Base-by-base conservation (phyloP, 2,113 vertebrate species). In the Etheostoma cragini region DNA sequence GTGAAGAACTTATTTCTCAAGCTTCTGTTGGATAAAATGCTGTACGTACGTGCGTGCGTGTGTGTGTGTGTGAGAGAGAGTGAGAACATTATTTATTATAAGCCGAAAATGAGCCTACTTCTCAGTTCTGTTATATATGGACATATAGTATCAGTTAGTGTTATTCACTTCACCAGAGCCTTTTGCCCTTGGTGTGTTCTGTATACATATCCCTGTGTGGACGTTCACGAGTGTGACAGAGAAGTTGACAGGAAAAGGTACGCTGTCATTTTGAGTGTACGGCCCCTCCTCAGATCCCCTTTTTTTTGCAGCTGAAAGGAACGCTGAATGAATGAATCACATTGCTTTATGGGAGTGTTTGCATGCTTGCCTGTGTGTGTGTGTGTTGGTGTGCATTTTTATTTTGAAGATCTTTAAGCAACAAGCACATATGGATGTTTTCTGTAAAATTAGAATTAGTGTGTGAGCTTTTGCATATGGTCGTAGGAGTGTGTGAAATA, bases 201-300 rank as follows among this genome's bases (percentile, higher is more conserved):
- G 35, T 65, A 60, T 52, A 13, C 46, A 33, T 69, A 58, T 71
- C 10, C 14, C 22, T 38, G 62, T 76, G 74, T 30, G 17, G 70
- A 81, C 46, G 8, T 82, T 78, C 35, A 62, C n/a, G 17, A 75
- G 82, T 88, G 84, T 84, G 88, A 88, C 84, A 78, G 83, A 86
- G 77, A 84, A 81, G 68, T 87, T 81, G 82, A 89, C 86, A 81
- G 80, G 70, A 71, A 87, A 69, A 71, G 45, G 56, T 85, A 53
- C 19, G 64, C 76, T 90, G 92, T 92, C 88, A 76, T 87, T 86
- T 88, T 78, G 83, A 90, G 88, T 84, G 68, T 84, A 88, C 72
- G 82, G 60, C 82, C 79, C 65, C 63, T 82, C 73, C 76, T 89
- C 88, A 84, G 69, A 78, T 84, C 72, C 72, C 50, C 70, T 30